phyloP scores from a whole-genome alignment of 2,113 vertebrate species.

The Tychaedon coryphoeus region DNA sequence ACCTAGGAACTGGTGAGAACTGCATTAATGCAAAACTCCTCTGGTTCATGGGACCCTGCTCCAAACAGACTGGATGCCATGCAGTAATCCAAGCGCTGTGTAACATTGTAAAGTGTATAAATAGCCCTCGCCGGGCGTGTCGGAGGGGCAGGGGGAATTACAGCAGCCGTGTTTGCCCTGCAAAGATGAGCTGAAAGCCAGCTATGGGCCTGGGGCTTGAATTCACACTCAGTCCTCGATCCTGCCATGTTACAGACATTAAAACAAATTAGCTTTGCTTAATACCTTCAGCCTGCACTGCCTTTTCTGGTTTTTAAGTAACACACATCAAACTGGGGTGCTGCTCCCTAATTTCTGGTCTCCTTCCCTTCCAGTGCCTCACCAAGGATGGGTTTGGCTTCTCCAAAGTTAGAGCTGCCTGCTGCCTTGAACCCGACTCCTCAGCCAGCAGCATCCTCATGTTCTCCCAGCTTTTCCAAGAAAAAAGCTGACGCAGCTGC shows the following conservation, averaged over 20 bases:
- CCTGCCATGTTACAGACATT: neutral
- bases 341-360: neutral
- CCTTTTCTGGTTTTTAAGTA: neutral
- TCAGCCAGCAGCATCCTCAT: neutral
- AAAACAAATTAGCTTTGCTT: neutral
- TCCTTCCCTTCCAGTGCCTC: accelerated
- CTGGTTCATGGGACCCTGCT: neutral
- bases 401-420: neutral
- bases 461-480: neutral
- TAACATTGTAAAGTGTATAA: slow-evolving; percentile 2
- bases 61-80: neutral
- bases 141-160: neutral
- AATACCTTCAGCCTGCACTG: neutral
- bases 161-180: neutral
- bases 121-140: neutral
- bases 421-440: neutral
- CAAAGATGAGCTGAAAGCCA: neutral
- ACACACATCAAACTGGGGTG: accelerated
- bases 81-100: neutral
- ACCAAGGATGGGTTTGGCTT: neutral
- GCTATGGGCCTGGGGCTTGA: neutral
- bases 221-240: neutral
- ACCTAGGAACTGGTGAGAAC: neutral
- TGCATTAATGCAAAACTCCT: neutral
- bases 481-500: neutral